Evolutionary conservation across 2,888 invertebrate species (phyloP).

Genomic region (Calameuta filiformis): DNA sequence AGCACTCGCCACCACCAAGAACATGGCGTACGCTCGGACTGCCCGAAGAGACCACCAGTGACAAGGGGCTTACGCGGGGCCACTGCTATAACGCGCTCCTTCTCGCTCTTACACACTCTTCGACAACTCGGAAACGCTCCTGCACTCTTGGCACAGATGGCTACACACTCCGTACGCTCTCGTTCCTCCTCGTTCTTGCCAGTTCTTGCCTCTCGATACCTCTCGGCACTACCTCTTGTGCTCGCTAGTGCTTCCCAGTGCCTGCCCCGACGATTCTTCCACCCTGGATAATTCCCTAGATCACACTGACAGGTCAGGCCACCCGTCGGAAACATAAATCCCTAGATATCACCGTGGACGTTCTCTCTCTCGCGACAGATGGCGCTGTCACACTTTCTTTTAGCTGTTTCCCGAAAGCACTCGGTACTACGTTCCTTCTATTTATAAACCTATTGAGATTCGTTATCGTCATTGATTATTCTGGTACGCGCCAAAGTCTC

Average conservation of each 20-base stretch:
- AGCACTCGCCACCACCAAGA: conserved; percentile 32
- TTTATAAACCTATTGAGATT: background rate
- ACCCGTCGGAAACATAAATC: background rate
- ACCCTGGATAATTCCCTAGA: background rate
- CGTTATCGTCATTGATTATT: background rate
- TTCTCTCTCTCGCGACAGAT: background rate
- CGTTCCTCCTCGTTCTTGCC: background rate
- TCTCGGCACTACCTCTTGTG: conserved; percentile 18
- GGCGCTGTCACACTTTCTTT: background rate
- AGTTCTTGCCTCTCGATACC: conserved; percentile 3
- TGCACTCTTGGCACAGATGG: conserved; percentile 3
- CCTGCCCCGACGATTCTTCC: conserved; percentile 23
- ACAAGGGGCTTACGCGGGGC: conserved; percentile 24
- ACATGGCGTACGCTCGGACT: conserved; percentile 46
- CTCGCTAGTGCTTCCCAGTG: conserved; percentile 3
- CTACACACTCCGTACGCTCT: conserved; percentile 10
- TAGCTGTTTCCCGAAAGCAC: background rate
- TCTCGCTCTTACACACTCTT: background rate
- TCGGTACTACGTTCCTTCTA: background rate
- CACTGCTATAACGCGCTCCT: background rate
- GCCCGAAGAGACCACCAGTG: conserved; percentile 22
- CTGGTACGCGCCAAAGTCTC: background rate
- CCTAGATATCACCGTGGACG: background rate
- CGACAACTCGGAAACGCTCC: background rate
- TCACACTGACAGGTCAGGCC: background rate